phyloP scores from a whole-genome alignment of 2,113 vertebrate species.

The Melanotaenia duboulayi region DNA sequence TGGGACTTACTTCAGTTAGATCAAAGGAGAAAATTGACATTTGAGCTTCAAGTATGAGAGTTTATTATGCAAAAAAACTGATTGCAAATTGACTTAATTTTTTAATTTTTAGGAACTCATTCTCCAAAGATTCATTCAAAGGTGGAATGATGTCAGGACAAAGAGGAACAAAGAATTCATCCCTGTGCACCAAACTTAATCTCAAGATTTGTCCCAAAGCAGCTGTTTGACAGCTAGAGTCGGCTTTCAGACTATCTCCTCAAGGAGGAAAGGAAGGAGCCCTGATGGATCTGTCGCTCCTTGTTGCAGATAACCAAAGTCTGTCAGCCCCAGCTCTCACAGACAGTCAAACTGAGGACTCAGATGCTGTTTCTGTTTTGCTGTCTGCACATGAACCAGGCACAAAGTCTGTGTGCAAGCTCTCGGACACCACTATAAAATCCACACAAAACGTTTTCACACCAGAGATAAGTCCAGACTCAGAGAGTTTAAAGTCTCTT shows the following conservation, averaged over 20 bases:
- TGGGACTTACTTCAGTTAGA: conserved; percentile 8
- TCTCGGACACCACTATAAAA: conserved; percentile 10
- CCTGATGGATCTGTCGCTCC: conserved; percentile 45
- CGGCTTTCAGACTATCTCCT: conserved; percentile 10
- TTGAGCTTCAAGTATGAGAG: not conserved
- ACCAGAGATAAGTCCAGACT: conserved; percentile 8
- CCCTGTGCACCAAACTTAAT: conserved; percentile 2
- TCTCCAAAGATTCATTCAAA: not conserved
- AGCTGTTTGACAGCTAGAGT: conserved; percentile 7
- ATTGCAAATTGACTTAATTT: not conserved
- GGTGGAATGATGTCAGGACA: conserved; percentile 36
- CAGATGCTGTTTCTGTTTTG: conserved; percentile 4
- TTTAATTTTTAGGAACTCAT: conserved; percentile 46
- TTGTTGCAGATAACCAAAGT: conserved; percentile 26
- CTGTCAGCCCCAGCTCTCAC: not conserved
- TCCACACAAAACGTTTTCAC: conserved; percentile 13
- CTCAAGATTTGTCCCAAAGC: conserved; percentile 6
- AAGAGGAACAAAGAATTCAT: conserved; percentile 3
- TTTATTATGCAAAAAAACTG: not conserved
- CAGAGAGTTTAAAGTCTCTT: conserved; percentile 8
- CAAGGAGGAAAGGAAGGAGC: not conserved
- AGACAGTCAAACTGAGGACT: conserved; percentile 33
- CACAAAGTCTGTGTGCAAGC: not conserved
- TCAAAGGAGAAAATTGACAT: conserved; percentile 9
- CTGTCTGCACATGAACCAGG: conserved; percentile 2